A percentile compares a stretch with the other conserved stretches of the same genome.
These are phyloP conservation scores for Anguilla japonica DNA, from an alignment of 2,113 vertebrate species.

Conservation along the genomic window DNA sequence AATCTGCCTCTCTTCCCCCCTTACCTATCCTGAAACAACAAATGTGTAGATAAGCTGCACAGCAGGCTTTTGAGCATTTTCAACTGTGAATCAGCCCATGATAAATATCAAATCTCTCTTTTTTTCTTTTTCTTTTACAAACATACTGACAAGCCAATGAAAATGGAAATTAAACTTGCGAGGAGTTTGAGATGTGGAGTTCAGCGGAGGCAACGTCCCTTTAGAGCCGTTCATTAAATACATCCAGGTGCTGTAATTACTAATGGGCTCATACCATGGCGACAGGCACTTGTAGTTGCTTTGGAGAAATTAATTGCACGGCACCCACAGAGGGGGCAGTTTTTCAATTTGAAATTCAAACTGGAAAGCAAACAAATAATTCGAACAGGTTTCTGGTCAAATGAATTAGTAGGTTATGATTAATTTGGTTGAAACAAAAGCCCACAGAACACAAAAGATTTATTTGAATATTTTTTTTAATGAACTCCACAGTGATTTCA, in stretches of 20 bases:
- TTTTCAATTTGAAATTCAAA: constrained; percentile 13
- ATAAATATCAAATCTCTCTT: not conserved
- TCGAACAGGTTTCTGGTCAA: not conserved
- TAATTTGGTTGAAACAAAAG: not conserved
- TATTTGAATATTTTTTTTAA: not conserved
- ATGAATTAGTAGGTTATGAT: not conserved
- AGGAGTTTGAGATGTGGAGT: constrained; percentile 3
- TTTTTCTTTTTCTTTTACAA: not conserved
- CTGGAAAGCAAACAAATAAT: not conserved
- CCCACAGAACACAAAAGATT: not conserved
- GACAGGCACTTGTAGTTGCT: constrained; percentile 15
- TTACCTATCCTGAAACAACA: not conserved
- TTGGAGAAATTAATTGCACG: constrained; percentile 1
- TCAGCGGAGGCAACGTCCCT: constrained; percentile 16
- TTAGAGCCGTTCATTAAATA: constrained; percentile 10
- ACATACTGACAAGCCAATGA: constrained; percentile 17
- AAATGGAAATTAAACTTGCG: not conserved
- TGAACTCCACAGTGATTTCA: not conserved
- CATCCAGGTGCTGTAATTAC: constrained; percentile 12
- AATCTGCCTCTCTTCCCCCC: not conserved
- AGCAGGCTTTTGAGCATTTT: not conserved
- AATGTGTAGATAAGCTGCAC: not conserved
- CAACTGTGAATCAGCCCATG: not conserved
- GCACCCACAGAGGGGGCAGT: not conserved
- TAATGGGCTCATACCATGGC: constrained; percentile 1